phyloP scores from a whole-genome alignment of 2,797 vertebrate species.

The Artibeus lituratus region DNA sequence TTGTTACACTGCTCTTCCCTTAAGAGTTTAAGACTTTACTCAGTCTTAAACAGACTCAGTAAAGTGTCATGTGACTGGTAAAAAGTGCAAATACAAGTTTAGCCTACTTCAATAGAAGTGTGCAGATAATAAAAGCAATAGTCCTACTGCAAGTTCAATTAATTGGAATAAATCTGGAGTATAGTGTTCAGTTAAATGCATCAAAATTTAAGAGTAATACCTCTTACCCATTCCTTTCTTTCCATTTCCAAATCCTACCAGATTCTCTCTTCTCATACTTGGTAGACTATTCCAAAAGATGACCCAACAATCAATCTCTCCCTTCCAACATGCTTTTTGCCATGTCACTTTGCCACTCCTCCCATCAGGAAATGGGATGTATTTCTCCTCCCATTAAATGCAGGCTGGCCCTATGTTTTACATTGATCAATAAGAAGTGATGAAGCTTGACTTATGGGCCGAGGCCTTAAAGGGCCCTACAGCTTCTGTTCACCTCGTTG shows the following conservation, averaged over 20 bases:
- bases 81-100: not conserved
- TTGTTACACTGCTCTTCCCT: no score
- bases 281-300: slow-evolving; percentile 5
- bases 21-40: no score
- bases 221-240: not conserved
- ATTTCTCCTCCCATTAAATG: not conserved
- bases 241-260: not conserved
- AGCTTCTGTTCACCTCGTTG: not conserved
- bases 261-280: not conserved
- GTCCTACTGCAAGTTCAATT: not conserved
- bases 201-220: not conserved
- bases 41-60: not conserved
- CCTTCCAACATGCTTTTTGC: not conserved
- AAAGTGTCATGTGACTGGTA: not conserved
- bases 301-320: not conserved
- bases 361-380: not conserved
- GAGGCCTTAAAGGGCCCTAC: not conserved
- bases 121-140: not conserved
- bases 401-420: not conserved
- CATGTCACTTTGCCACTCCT: not conserved
- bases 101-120: not conserved
- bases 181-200: not conserved
- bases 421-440: not conserved
- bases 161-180: not conserved
- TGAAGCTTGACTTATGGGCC: not conserved